Evolutionary conservation across 2,113 vertebrate species (phyloP), one percentile per base, ranked within the genome.

Genomic region (Lagenorhynchus albirostris): DNA sequence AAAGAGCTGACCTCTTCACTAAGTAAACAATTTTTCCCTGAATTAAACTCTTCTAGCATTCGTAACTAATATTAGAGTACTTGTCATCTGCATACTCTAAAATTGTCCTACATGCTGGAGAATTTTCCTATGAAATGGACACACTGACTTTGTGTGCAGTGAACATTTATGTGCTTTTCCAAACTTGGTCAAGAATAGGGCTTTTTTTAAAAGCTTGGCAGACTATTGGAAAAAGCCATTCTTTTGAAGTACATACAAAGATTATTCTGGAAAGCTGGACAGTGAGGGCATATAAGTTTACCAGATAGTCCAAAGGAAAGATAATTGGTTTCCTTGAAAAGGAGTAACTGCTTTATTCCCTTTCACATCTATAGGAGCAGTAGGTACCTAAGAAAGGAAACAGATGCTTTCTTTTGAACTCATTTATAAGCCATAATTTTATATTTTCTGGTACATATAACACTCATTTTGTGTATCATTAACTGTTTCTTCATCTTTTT

Each of bases 101-200:
- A 96, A 91, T 55, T 53, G 3, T 25, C 84, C 70, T 60, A 67
- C 50, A n/a, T 23, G 11, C 65, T 71, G n/a, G 18, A 89, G 33
- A 55, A 90, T 55, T 93, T 73, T 70, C 55, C 87, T 81, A 58
- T 73, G 89, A 98, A 94, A 97, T 38, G 74, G 86, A 67, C 47
- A 86, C 25, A 71, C 18, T 77, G 89, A 53, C 88, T 97, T 96
- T 85, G 92, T 87, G 83, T 97, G 94, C 71, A 71, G 47, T 90
- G 77, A 96, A 91, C 50, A 89, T 36, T 96, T 89, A 76, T 4
- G 36, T 4, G 0, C 25, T 85, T 97, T 97, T 94, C 96, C 96
- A 98, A 97, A 98, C 88, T 98, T 97, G 90, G 94, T 96, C 95
- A 96, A 90, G 84, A 93, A 81, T 60, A 95, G 65, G 47, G 96